These are phyloP conservation scores for Cataglyphis rosenhaueri DNA, from an alignment of 2,888 invertebrate genomes.

Conservation along the genomic window DNA sequence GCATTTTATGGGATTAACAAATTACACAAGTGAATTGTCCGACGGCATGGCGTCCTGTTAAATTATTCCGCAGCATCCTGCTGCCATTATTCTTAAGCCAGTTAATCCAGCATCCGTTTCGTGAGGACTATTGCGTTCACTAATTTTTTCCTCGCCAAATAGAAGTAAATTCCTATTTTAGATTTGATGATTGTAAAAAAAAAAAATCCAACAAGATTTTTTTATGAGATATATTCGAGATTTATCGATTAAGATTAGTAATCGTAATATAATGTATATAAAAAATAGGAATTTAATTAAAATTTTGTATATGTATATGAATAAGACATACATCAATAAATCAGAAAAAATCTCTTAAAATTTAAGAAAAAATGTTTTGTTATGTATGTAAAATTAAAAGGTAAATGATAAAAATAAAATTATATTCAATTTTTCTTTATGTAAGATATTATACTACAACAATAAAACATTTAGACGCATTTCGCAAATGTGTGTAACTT, in stretches of 20 bases:
- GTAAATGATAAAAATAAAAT: neutral
- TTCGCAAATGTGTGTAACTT: neutral
- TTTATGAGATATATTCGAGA: neutral
- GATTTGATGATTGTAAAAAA: neutral
- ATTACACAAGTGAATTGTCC: slow-evolving; percentile 50
- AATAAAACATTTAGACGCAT: neutral
- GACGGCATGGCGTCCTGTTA: slow-evolving; percentile 43
- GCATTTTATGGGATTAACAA: slow-evolving; percentile 57
- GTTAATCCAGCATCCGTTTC: slow-evolving; percentile 49
- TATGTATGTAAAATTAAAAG: neutral
- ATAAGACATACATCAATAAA: neutral
- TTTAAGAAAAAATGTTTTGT: neutral
- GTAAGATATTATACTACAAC: neutral
- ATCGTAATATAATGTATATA: neutral
- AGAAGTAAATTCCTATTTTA: neutral
- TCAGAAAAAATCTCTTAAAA: neutral
- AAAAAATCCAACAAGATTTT: neutral
- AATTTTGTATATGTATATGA: neutral
- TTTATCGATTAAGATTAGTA: neutral
- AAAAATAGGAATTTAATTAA: neutral
- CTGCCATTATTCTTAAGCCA: slow-evolving; percentile 55
- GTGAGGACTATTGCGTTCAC: slow-evolving; percentile 30
- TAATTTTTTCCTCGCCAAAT: slow-evolving; percentile 22
- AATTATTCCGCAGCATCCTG: slow-evolving; percentile 52
- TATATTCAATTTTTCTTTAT: neutral